Evolutionary conservation across 2,888 invertebrate genomes (phyloP), one percentile per base, ranked within the genome.

Genomic region (Sycophila texana): DNA sequence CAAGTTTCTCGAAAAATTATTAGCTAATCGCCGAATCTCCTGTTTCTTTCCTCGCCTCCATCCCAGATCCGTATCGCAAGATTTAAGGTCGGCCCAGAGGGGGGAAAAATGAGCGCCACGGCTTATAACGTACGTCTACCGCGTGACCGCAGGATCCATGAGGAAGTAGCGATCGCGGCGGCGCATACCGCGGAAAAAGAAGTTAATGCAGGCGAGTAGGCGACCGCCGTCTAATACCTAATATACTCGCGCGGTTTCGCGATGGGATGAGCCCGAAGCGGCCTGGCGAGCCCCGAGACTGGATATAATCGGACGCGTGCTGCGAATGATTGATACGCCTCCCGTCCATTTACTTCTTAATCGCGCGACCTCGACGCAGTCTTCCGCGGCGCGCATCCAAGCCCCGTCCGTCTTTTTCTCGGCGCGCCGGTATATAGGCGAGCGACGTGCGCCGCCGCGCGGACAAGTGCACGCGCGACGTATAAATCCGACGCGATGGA

Each of bases 241-340:
- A 66, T 55, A 14, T n/a, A 51, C 47, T 49, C 57, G 22, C n/a
- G 47, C 14, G 68, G 39, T 65, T 66, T 55, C 30, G 39, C 39
- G 2, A 0, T 20, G 55, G 58, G 53, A 18, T 47, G 61, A 51
- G 51, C 4, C 66, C 22, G 49, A 18, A 4, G 18, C 58, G 20
- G 7, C 18, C 20, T 4, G 10, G 4, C 20, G 58, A 18, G 39
- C 63, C 5, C 49, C 16, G 58, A 7, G 80, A 78, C 80, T 60
- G 75, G 61, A 63, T 63, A 80, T 83, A 82, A 81, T 84, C 82
- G 83, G 83, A 84, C 83, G 82, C 85, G 84, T 83, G 85, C 83
- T 83, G 83, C 74, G 84, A 84, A 82, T 87, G 87, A 87, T 87
- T 85, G 85, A 87, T 86, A 86, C 80, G 80, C 84, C 81, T 83